Conservation (phyloP, 92 coral and sea anemone species). For the Phenganax subtilis region DNA sequence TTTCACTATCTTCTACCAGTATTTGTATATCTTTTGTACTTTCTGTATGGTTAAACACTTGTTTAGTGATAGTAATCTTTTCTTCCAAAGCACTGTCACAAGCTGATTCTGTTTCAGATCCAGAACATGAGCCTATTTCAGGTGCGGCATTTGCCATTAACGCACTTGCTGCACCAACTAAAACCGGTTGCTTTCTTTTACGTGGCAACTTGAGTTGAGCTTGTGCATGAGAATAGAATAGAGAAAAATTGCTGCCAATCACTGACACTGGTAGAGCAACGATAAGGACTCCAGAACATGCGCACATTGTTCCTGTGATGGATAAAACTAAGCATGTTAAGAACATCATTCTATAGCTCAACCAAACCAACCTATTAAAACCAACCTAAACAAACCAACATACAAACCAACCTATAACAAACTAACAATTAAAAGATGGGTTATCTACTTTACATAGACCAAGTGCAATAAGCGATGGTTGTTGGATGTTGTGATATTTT, state of each 20-base stretch:
- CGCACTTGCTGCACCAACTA: conserved; percentile 95
- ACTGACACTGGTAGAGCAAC: conserved; percentile 99
- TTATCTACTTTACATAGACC: too few relatives aligned
- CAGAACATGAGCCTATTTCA: conserved; percentile 51
- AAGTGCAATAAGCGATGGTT: too few relatives aligned
- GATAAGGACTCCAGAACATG: conserved; percentile 92
- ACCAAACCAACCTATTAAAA: too few relatives aligned
- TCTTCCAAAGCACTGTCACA: conserved; percentile 43
- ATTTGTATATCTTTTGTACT: conserved; percentile 48
- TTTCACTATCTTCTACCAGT: conserved; percentile 13
- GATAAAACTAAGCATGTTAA: not conserved
- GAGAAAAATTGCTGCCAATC: conserved; percentile 94
- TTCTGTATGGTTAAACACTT: conserved; percentile 73
- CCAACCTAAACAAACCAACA: too few relatives aligned
- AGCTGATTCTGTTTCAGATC: conserved; percentile 33
- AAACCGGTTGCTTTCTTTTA: conserved; percentile 78
- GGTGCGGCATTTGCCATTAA: conserved; percentile 76
- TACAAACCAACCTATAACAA: too few relatives aligned
- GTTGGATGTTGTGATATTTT: too few relatives aligned
- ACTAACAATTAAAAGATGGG: too few relatives aligned
- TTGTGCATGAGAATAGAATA: conserved; percentile 97
- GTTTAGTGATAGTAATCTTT: conserved; percentile 52
- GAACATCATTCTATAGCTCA: not conserved
- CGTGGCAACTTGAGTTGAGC: conserved; percentile 93
- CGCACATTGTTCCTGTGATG: conserved; percentile 64